Conservation (phyloP, 2,113 vertebrate species). For the Thamnaconus septentrionalis region DNA sequence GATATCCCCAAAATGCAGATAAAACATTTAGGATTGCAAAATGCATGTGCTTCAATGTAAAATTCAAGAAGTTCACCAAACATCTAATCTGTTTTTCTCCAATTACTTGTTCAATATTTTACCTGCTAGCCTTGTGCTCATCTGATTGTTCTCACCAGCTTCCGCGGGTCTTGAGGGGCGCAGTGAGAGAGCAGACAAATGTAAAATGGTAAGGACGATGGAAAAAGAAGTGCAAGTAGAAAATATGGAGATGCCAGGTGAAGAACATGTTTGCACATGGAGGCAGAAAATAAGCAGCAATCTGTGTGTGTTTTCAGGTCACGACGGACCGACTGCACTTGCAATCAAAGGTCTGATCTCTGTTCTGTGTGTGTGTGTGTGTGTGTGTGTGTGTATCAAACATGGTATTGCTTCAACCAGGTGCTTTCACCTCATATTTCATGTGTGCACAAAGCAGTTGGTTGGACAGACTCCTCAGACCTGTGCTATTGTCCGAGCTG, state of each 20-base stretch:
- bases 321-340: too few relatives aligned
- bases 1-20: too few relatives aligned
- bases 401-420: slow-evolving; percentile 8
- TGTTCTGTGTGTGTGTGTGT: slow-evolving; percentile 25
- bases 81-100: too few relatives aligned
- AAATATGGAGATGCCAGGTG: slow-evolving; percentile 7
- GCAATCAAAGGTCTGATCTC: background rate
- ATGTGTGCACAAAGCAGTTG: slow-evolving; percentile 11
- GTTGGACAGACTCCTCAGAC: too few relatives aligned
- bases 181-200: slow-evolving; percentile 23
- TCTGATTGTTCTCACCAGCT: slow-evolving; percentile 21
- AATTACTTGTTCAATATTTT: background rate
- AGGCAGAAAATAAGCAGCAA: background rate
- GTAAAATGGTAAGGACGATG: slow-evolving; percentile 37
- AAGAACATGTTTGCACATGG: background rate
- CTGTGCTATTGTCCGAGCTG: background rate
- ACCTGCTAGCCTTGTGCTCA: background rate
- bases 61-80: too few relatives aligned
- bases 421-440: slow-evolving; percentile 32
- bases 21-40: background rate
- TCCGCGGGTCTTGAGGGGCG: slow-evolving; percentile 18
- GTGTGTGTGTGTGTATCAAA: slow-evolving; percentile 29
- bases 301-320: too few relatives aligned
- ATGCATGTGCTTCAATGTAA: background rate
- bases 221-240: background rate